Base-by-base conservation (phyloP, 2,797 vertebrate genomes). In the Alca torda region DNA sequence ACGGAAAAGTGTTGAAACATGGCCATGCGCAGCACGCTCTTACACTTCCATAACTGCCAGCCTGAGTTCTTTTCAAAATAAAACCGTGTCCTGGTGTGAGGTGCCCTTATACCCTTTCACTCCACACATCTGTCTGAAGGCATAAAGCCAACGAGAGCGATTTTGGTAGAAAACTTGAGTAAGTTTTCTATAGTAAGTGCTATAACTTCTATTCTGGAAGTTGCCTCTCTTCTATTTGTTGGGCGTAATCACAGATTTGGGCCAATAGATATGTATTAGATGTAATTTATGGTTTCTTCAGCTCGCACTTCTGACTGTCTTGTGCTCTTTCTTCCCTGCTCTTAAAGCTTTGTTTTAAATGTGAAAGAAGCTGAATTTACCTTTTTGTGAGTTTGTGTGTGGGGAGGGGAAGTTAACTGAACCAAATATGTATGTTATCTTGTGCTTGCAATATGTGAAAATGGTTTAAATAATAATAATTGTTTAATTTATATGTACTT, bases 361-460 rank as follows among this genome's bases (percentile, higher is more conserved):
- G 31, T 26, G 33, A 37, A 48, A 80, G 15, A 28, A 84, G n/a
- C 16, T 30, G 23, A 70, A 46, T 41, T 23, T 63, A 45, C 26
- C 15, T 14, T 23, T 16, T 2, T 41, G 6, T 67, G 10, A 30
- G 4, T 41, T 17, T 53, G 31, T 64, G 30, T 19, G 8, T 10
- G 13, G 14, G 15, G 2, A 61, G 35, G 9, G 31, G 10, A 89
- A 35, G 8, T 21, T 20, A 51, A 39, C 10, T 25, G 21, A 59
- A 35, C 13, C 13, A 30, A 43, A 21, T 67, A 13, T 0, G 0
- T 11, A 0, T 30, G 5, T 18, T 45, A 17, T 7, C 18, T 31
- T 80, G 15, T 59, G 39, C 39, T 63, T 81, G 51, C 28, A 65
- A 19, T 43, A n/a, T 3, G 2, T 60, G 31, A 15, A 86, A 56